Percentiles rank a stretch among this genome's conserved stretches.
phyloP scores from a whole-genome alignment of 2,888 invertebrate genomes.

The Atethmia centrago region DNA sequence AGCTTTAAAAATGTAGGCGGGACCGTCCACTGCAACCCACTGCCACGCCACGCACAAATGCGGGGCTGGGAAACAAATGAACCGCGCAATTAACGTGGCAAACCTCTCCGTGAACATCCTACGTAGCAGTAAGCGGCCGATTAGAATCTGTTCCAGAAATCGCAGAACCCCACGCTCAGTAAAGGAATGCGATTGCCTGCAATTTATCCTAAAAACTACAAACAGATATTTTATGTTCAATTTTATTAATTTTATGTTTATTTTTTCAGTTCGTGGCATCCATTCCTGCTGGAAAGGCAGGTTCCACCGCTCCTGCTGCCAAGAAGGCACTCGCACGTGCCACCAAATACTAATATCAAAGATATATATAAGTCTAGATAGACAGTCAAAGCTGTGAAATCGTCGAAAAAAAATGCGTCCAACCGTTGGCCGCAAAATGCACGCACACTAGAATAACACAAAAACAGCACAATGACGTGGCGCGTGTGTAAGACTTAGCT shows the following conservation, averaged over 20 bases:
- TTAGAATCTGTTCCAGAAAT: not conserved
- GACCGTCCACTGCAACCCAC: not conserved
- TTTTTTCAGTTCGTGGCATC: constrained; percentile 75
- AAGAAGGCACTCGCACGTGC: constrained; percentile 69
- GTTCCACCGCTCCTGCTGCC: constrained; percentile 63
- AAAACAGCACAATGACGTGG: too few relatives aligned
- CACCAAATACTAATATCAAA: not conserved
- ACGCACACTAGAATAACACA: too few relatives aligned
- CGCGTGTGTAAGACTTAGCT: too few relatives aligned
- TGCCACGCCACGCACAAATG: too few relatives aligned
- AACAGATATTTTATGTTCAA: not conserved
- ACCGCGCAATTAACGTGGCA: not conserved
- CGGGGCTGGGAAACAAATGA: not conserved
- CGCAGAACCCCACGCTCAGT: not conserved
- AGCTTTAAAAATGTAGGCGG: not conserved
- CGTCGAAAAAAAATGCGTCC: too few relatives aligned
- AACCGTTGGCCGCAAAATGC: too few relatives aligned
- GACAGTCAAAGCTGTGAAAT: too few relatives aligned
- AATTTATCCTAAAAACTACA: not conserved
- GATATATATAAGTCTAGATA: too few relatives aligned
- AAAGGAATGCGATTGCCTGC: too few relatives aligned
- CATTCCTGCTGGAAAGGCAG: constrained; percentile 68
- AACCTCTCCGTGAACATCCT: not conserved
- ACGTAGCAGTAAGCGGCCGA: not conserved
- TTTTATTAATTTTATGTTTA: constrained; percentile 1